These are phyloP conservation scores for Salvelinus sp. DNA, from an alignment of 2,113 vertebrate genomes.

Conservation along the genomic window DNA sequence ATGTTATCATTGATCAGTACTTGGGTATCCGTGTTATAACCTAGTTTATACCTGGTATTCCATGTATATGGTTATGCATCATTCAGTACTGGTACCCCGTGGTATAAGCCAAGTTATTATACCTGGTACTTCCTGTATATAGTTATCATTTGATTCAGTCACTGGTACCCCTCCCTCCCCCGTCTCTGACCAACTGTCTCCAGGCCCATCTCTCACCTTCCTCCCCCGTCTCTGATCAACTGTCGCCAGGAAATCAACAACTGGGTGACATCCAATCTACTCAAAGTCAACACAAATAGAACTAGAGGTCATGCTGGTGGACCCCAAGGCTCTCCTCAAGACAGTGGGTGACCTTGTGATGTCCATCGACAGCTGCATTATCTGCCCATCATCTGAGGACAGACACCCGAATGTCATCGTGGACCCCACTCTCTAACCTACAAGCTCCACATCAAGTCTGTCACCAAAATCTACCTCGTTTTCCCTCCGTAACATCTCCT, in stretches of 20 bases:
- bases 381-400: not conserved
- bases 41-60: no score
- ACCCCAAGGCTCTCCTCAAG: not conserved
- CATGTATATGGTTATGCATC: no score
- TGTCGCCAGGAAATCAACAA: slow-evolving; percentile 47
- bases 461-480: not conserved
- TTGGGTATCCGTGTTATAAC: no score
- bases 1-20: no score
- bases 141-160: no score
- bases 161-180: no score
- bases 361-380: not conserved
- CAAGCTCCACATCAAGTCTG: not conserved
- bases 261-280: not conserved
- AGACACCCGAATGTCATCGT: not conserved
- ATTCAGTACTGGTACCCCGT: no score
- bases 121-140: no score
- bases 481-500: not conserved
- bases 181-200: no score
- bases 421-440: not conserved
- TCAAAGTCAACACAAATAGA: not conserved
- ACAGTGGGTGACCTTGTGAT: not conserved
- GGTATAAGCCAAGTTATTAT: no score
- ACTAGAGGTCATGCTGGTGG: not conserved
- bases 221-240: slow-evolving; percentile 48
- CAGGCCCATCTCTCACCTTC: not conserved